A percentile compares a stretch with the other conserved stretches of the same genome.
phyloP scores from a whole-genome alignment of 2,888 invertebrate species.

The Tetranychus truncatus region DNA sequence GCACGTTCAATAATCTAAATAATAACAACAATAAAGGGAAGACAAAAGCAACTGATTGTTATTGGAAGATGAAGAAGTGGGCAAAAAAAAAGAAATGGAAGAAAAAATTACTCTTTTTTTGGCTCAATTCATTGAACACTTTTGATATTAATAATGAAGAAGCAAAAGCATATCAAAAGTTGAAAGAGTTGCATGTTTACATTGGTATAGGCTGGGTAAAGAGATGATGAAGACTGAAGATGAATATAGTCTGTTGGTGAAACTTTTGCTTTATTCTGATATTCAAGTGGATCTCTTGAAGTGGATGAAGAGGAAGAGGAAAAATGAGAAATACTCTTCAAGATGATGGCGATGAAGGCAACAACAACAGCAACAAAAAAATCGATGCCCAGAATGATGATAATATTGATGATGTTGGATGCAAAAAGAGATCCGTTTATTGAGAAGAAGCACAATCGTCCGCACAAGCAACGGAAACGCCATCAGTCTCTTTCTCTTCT shows the following conservation, averaged over 20 bases:
- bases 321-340: neutral
- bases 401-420: too few species aligned
- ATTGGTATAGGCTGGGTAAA: neutral
- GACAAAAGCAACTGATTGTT: too few species aligned
- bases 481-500: neutral
- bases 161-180: neutral
- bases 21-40: too few species aligned
- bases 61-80: too few species aligned
- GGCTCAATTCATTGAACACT: neutral
- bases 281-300: neutral
- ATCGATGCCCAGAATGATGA: neutral
- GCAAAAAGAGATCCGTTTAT: neutral
- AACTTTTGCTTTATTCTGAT: neutral
- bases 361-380: too few species aligned
- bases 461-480: constrained; percentile 1
- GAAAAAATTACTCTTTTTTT: too few species aligned
- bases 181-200: constrained; percentile 1
- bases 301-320: neutral
- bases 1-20: neutral
- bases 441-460: neutral
- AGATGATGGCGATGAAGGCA: neutral
- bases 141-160: neutral
- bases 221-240: neutral
- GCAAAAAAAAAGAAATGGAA: too few species aligned
- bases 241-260: neutral